phyloP scores from a whole-genome alignment of 2,888 invertebrate genomes.

The Metacarcinus magister region DNA sequence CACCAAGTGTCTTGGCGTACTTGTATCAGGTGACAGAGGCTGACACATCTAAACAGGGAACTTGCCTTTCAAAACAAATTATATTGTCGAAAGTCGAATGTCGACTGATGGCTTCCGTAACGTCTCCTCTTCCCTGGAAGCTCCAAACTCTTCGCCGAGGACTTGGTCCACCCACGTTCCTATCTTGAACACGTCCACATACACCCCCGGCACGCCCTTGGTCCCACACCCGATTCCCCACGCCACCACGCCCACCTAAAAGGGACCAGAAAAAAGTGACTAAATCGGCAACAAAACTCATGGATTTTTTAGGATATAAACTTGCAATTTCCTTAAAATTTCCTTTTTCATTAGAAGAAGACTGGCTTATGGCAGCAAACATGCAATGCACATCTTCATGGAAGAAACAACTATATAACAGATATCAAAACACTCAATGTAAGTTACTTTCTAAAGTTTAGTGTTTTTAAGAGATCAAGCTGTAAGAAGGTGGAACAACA shows the following conservation, averaged over 20 bases:
- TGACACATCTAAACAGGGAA: no score
- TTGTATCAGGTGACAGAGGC: no score
- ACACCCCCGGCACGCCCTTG: constrained; percentile 91
- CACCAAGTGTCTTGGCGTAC: no score
- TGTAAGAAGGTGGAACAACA: no score
- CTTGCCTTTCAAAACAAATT: no score
- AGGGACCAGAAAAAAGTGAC: neutral
- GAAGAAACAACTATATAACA: no score
- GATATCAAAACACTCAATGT: no score
- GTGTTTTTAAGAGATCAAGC: no score
- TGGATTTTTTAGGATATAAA: neutral
- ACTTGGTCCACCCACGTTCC: constrained; percentile 88
- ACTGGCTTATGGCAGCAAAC: no score
- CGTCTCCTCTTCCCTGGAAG: neutral
- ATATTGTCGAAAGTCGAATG: neutral
- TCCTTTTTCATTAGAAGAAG: no score
- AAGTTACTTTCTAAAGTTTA: no score
- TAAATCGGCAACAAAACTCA: neutral
- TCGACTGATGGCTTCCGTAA: neutral
- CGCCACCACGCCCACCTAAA: constrained; percentile 91
- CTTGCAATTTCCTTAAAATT: neutral
- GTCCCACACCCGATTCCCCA: constrained; percentile 95
- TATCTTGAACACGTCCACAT: constrained; percentile 89
- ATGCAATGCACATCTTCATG: no score
- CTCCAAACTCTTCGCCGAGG: neutral